Base-by-base conservation (phyloP, 2,113 vertebrate genomes). In the Lamprotornis superbus region DNA sequence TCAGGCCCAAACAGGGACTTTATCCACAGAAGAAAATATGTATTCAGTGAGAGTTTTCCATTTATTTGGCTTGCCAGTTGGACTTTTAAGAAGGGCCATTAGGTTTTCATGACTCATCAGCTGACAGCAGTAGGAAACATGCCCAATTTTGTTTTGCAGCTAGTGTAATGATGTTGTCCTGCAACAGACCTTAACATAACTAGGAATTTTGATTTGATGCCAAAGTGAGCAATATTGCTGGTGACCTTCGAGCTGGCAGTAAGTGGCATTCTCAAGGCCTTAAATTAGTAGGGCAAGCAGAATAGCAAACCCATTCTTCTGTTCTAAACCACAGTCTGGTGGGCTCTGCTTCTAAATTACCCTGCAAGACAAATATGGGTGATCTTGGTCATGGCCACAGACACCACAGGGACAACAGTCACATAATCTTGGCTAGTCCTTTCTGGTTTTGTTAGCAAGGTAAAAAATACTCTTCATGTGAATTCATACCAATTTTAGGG, bases 191-290 rank as follows among this genome's bases (percentile, higher is more conserved):
- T 95, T 96, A 96, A 90, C 89, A 42, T 96, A 94, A 94, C 78
- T 95, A 95, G 89, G 68, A 93, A 40, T 91, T 97, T 97, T 95
- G 94, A 97, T 96, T 97, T 94, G 93, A 97, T 0, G 69, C 94
- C 91, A 94, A 94, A 94, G 88, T 84, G 91, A 97, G 93, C 93
- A 95, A 94, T 95, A 95, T 95, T 96, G 94, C 94, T 97, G 90
- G 93, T 96, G 83, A 96, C 70, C 89, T 96, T 93, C 1, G 61
- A 97, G 92, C 96, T 96, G 95, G 92, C 93, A 96, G 96, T 94
- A 94, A 96, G 95, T 95, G 96, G 95, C 96, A 94, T 97, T 97
- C 96, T 96, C 94, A 97, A 95, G 89, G 96, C 94, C 95, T 94
- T 95, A 94, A 95, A 95, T 87, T 94, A 95, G 95, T 96, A 90